Conservation (phyloP, 2,888 invertebrate genomes). For the Calameuta filiformis region DNA sequence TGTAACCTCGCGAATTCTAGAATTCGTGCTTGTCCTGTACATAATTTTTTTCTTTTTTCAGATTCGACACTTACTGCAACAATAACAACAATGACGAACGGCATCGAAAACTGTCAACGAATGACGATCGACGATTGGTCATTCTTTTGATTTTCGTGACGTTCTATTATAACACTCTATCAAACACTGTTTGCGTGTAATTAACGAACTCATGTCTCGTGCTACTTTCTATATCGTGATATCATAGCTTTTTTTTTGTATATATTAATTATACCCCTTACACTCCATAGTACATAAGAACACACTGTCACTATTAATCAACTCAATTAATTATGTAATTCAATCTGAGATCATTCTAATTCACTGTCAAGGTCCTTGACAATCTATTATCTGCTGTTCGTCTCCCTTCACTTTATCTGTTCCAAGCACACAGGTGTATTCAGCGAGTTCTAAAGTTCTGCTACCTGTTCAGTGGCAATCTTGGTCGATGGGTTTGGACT, state of each 20-base stretch:
- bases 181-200: neutral
- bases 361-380: neutral
- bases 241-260: neutral
- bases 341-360: neutral
- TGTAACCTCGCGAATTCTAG: neutral
- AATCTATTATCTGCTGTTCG: too few species aligned
- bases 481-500: slow-evolving; percentile 51
- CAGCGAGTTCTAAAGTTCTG: slow-evolving; percentile 45
- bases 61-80: slow-evolving; percentile 48
- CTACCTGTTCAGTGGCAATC: slow-evolving; percentile 56
- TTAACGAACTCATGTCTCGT: neutral
- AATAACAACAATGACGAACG: slow-evolving; percentile 48
- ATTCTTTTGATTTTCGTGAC: neutral
- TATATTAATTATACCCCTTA: neutral
- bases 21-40: neutral
- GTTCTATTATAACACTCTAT: neutral
- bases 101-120: neutral
- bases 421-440: neutral
- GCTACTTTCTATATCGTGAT: neutral
- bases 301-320: neutral
- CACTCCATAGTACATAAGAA: neutral
- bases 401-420: too few species aligned
- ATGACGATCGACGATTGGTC: neutral
- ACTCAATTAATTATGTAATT: neutral
- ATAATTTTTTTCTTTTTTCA: neutral